Evolutionary conservation across 2,888 invertebrate species (phyloP), one percentile per base, ranked within the genome.

Genomic region (Drosophila atripex): DNA sequence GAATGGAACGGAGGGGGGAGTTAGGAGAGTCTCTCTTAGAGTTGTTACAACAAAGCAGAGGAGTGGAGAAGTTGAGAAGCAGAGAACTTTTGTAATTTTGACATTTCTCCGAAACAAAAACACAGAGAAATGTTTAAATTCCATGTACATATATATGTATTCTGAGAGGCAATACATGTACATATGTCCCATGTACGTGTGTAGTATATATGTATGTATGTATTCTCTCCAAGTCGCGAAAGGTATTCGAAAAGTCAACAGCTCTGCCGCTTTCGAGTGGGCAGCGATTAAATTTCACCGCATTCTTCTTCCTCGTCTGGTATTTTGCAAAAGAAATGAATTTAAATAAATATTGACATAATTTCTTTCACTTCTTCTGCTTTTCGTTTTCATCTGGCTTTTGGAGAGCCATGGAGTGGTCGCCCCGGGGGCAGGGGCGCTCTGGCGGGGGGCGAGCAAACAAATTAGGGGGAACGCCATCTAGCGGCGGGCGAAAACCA

Each of bases 271-370:
- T 77, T 77, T 83, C 82, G 75, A 79, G 59, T 63, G 64, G 51
- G 46, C 59, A 64, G 66, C 78, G 82, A 88, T 82, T 84, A 88
- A 82, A 73, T 82, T 82, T 82, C 82, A 70, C 82, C 87, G 64
- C 51, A 51, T 68, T 78, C 35, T 59, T 64, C 23, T 43, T 16
- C 7, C 35, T 39, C 35, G 41, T 51, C 85, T 56, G 39, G 66
- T 66, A 71, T 55, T 64, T 66, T 71, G 57, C 55, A 63, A 88
- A 82, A 86, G 87, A 86, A 86, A 87, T 70, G 82, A 75, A 82
- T 82, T 82, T 82, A 82, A 88, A 88, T 88, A 82, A 82, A 82
- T 82, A 82, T 82, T 82, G 82, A 82, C 87, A 88, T 82, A 84
- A 82, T 82, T 82, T 88, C 76, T 80, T 66, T 69, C 73, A 65